Percentiles rank a stretch among this genome's conserved stretches.
phyloP scores from a whole-genome alignment of 2,113 vertebrate species.

The Sciurus niger region DNA sequence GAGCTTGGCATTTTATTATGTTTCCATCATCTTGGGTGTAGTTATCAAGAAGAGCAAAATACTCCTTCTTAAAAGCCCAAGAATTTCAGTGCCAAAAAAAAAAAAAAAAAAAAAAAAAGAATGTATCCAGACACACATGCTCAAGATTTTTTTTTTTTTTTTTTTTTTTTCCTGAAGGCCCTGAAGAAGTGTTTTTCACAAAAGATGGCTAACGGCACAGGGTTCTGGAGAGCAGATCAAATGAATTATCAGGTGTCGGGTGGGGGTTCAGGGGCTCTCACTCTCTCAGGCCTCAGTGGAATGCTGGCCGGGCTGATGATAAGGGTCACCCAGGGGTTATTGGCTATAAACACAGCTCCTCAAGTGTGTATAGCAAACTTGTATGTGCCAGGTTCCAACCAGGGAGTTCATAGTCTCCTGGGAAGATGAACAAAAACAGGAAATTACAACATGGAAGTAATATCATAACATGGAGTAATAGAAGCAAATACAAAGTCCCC shows the following conservation, averaged over 20 bases:
- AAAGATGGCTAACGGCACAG: not conserved
- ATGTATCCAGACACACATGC: not conserved
- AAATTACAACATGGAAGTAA: not conserved
- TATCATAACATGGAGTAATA: not conserved
- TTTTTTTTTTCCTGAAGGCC: not conserved
- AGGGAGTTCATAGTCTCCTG: not conserved
- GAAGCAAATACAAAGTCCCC: not conserved
- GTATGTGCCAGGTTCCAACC: not conserved
- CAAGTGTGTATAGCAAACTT: not conserved
- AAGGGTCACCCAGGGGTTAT: not conserved
- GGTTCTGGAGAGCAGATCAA: not conserved
- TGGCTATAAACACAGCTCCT: not conserved
- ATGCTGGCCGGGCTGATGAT: not conserved
- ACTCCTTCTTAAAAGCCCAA: conserved; percentile 39
- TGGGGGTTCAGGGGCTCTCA: not conserved
- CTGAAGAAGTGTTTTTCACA: not conserved
- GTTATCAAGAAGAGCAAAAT: not conserved
- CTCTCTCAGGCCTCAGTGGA: not conserved
- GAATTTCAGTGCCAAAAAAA: conserved; percentile 58
- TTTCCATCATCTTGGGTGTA: not conserved
- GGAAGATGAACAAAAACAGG: conserved; percentile 6
- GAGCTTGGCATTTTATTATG: not conserved
- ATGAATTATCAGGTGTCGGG: not conserved
- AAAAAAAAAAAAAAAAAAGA: not conserved
- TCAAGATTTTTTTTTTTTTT: not conserved